phyloP scores from a whole-genome alignment of 1,140 invertebrate species.

The Apis laboriosa region DNA sequence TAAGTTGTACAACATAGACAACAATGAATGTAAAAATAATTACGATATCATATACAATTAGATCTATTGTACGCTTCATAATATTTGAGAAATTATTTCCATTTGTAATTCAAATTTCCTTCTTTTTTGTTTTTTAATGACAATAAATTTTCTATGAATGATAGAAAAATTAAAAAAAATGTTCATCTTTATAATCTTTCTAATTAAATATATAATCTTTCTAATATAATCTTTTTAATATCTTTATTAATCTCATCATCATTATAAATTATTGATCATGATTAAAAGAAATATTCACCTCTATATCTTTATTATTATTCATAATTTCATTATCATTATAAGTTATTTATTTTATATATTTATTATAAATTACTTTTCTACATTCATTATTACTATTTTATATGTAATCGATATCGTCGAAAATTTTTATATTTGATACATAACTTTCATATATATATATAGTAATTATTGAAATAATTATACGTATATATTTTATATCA shows the following conservation, averaged over 20 bases:
- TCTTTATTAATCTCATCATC: neutral
- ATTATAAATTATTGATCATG: too few species aligned
- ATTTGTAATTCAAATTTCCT: conserved; percentile 4
- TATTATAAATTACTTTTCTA: too few species aligned
- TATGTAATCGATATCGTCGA: too few species aligned
- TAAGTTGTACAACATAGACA: neutral
- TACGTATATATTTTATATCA: too few species aligned
- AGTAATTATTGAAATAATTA: too few species aligned
- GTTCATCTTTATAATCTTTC: neutral
- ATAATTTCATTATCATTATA: neutral
- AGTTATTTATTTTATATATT: too few species aligned
- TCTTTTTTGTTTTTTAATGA: neutral
- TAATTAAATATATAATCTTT: too few species aligned
- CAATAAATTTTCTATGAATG: neutral
- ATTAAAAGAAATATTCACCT: neutral
- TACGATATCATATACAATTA: conserved; percentile 20
- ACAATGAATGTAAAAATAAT: conserved; percentile 26
- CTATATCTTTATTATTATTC: neutral
- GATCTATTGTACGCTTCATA: conserved; percentile 13
- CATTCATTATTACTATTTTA: too few species aligned
- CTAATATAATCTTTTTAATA: too few species aligned
- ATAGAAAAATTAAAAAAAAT: neutral
- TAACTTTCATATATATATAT: too few species aligned
- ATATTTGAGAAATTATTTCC: conserved; percentile 30
- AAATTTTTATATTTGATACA: too few species aligned